Percentiles rank a stretch among this genome's conserved stretches.
Evolutionary conservation across 2,113 vertebrate species (phyloP).

Genomic region (Cephalopterus ornatus): DNA sequence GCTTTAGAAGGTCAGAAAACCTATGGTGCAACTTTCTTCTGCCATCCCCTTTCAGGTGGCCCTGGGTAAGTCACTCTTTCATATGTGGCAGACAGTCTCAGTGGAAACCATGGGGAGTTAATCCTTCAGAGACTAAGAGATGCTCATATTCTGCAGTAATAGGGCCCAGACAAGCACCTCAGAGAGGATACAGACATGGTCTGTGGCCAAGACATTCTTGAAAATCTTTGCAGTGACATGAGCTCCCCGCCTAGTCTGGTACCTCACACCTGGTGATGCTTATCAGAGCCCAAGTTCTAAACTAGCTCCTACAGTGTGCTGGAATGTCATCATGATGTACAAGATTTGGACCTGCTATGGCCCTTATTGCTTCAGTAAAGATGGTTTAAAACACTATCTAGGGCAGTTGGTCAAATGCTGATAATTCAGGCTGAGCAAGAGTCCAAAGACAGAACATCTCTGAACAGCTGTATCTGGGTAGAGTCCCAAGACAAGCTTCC

Average conservation of each 20-base stretch:
- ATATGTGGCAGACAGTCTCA: not conserved
- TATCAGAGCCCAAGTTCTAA: not conserved
- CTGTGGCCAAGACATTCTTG: not conserved
- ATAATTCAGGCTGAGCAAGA: not conserved
- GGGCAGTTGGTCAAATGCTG: not conserved
- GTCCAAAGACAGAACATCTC: not conserved
- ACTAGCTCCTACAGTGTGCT: not conserved
- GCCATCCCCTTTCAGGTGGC: not conserved
- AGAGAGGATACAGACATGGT: not conserved
- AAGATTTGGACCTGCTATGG: not conserved
- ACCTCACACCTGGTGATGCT: not conserved
- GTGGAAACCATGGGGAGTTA: not conserved
- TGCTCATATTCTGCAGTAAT: not conserved
- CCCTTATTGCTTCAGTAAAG: not conserved
- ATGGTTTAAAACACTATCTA: not conserved
- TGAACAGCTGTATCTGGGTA: not conserved
- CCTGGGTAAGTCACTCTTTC: not conserved
- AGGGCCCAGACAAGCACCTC: not conserved
- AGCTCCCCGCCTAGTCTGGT: not conserved
- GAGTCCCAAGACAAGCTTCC: not conserved
- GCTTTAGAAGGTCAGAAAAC: not conserved
- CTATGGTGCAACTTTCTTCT: not conserved
- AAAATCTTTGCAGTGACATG: not conserved
- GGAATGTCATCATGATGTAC: not conserved
- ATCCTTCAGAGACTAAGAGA: not conserved